Evolutionary conservation across 2,797 vertebrate species (phyloP).

Genomic region (Atherinosoma microstoma): DNA sequence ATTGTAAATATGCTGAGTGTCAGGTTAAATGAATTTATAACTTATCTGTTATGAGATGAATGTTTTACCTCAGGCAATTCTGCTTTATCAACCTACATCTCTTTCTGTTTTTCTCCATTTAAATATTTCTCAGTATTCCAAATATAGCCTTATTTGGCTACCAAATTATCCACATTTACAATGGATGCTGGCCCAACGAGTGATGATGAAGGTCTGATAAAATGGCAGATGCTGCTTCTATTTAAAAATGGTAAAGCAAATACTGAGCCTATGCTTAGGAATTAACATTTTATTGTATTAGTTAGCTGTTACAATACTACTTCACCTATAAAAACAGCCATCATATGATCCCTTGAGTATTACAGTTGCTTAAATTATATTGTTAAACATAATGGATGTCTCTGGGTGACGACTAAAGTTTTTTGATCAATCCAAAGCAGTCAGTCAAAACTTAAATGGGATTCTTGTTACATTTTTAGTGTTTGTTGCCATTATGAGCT

Average conservation of each 20-base stretch:
- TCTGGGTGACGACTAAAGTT: background rate
- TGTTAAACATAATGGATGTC: background rate
- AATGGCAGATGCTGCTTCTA: slow-evolving; percentile 10
- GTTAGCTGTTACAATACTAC: background rate
- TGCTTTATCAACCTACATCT: background rate
- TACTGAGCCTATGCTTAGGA: background rate
- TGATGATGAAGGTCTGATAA: slow-evolving; percentile 8
- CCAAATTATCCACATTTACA: slow-evolving; percentile 24
- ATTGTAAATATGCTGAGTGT: background rate
- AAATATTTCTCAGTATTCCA: slow-evolving; percentile 7
- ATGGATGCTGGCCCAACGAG: slow-evolving; percentile 2
- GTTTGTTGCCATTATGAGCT: background rate
- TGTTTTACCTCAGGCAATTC: background rate
- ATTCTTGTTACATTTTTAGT: background rate
- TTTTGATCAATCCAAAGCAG: background rate
- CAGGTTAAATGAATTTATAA: background rate
- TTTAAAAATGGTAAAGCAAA: slow-evolving; percentile 40
- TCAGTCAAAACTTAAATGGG: background rate
- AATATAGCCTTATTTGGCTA: slow-evolving; percentile 29
- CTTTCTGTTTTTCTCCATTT: slow-evolving; percentile 13
- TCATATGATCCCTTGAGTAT: background rate
- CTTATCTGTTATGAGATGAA: background rate
- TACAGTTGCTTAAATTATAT: background rate
- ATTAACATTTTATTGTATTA: slow-evolving; percentile 19
- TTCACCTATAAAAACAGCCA: background rate